A percentile compares a stretch with the other conserved stretches of the same genome.
These are phyloP conservation scores for Syngnathoides biaculeatus DNA, from an alignment of 2,113 vertebrate species.

Conservation along the genomic window DNA sequence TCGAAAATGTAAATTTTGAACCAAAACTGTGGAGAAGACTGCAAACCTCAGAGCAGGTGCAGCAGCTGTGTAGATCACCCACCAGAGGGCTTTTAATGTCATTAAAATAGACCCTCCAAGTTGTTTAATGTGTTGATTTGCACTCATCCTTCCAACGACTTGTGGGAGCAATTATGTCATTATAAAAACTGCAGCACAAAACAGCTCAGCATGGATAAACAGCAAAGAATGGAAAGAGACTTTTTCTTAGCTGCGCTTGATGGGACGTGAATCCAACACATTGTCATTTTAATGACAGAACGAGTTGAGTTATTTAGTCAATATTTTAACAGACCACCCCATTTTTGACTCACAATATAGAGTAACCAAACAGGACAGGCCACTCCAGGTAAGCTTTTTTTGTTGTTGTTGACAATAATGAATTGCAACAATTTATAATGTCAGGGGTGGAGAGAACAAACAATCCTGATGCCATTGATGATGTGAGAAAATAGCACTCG, in stretches of 20 bases:
- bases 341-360: neutral
- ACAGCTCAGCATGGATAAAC: conserved; percentile 14
- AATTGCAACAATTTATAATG: too few species aligned
- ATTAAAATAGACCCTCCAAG: conserved; percentile 36
- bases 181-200: conserved; percentile 19
- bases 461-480: too few species aligned
- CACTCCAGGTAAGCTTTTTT: neutral
- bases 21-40: conserved; percentile 1
- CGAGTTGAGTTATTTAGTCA: neutral
- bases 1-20: neutral
- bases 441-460: too few species aligned
- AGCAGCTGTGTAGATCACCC: conserved; percentile 26
- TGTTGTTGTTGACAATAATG: too few species aligned
- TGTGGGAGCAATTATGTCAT: conserved; percentile 36
- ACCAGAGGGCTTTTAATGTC: conserved; percentile 32
- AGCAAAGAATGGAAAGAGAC: conserved; percentile 17
- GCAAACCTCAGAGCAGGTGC: conserved; percentile 4
- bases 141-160: conserved; percentile 25
- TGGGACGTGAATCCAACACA: neutral
- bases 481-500: too few species aligned
- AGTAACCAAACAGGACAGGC: neutral
- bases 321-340: neutral
- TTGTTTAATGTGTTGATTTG: conserved; percentile 30
- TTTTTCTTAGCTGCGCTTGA: conserved; percentile 3
- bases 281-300: neutral